Base-by-base conservation (phyloP, 2,888 invertebrate genomes). In the Emmelina monodactyla region DNA sequence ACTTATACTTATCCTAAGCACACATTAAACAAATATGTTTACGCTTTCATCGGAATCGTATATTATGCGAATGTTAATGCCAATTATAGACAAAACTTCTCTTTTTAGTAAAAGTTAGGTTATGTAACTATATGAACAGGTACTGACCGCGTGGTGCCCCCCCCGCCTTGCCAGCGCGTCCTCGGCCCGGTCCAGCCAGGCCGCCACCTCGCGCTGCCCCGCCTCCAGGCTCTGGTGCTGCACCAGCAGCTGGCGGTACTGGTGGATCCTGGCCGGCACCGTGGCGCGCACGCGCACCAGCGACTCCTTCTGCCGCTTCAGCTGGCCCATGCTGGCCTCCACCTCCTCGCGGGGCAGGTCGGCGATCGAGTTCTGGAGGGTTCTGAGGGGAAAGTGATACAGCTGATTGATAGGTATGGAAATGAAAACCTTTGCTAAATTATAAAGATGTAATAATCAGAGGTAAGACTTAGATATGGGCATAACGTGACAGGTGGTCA, bases 271-370 rank as follows among this genome's bases (percentile, higher is more conserved):
- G 37, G 88, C 85, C 0, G 94, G 93, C 37, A 95, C 88, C 41
- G 88, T 82, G 0, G 94, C 91, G 3, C 94, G 84, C 3, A 94
- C 88, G 47, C 87, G 84, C 1, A 96, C 93, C 9, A 96, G 71
- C 0, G 91, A 86, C 58, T 95, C 96, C 62, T 94, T 94, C 59
- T 94, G 92, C 51, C 88, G 88, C 55, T 94, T 94, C 30, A 97
- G 73, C 2, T 88, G 88, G 28, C 85, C 84, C 91, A 97, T 92
- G 85, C 94, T 93, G 41, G 85, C 85, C 51, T 94, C 94, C 1
- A 97, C 94, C 53, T 94, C 93, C 33, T 95, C 94, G 16, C 94
- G 86, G 0, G 92, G 89, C 35, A 95, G 80, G 59, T 96, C 94
- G 40, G 92, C 94, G 35, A 97, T 92, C 2, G 97, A 82, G 7